Conservation (phyloP, 2,113 vertebrate genomes). For the Psittacula cyanocephala region DNA sequence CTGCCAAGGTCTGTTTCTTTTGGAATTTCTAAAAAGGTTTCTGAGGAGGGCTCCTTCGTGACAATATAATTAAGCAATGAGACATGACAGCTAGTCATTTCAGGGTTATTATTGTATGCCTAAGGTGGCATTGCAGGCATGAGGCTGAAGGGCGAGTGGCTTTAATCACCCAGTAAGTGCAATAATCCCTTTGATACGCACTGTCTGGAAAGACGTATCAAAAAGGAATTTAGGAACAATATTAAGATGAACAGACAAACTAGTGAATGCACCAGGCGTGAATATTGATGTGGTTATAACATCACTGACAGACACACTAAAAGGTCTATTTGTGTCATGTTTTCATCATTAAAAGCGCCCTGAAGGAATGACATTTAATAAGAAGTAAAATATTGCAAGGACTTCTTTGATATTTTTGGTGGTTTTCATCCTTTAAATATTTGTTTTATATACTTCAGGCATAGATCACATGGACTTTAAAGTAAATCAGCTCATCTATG, state of each 20-base stretch:
- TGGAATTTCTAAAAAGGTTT: slow-evolving; percentile 32
- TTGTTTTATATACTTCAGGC: not conserved
- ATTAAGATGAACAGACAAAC: slow-evolving; percentile 21
- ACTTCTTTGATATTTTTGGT: not conserved
- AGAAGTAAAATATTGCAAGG: not conserved
- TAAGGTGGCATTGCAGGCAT: slow-evolving; percentile 56
- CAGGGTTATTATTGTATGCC: slow-evolving; percentile 49
- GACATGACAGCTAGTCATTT: slow-evolving; percentile 57
- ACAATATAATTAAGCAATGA: slow-evolving; percentile 65
- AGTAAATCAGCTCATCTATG: not conserved
- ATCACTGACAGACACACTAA: not conserved
- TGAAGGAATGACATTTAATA: not conserved
- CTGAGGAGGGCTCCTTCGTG: slow-evolving; percentile 9
- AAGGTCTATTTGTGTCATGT: not conserved
- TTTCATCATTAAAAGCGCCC: not conserved
- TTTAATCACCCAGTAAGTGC: slow-evolving; percentile 60
- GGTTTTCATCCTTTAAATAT: not conserved
- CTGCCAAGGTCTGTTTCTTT: not conserved
- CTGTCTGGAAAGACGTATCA: slow-evolving; percentile 43
- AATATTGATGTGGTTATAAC: not conserved
- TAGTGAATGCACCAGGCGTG: not conserved
- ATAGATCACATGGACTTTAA: not conserved
- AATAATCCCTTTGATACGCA: slow-evolving; percentile 61
- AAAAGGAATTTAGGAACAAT: slow-evolving; percentile 34
- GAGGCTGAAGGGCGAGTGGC: slow-evolving; percentile 24